A percentile compares a stretch with the other conserved stretches of the same genome.
Conservation (phyloP, 2,113 vertebrate species). For the Hemiscyllium ocellatum region DNA sequence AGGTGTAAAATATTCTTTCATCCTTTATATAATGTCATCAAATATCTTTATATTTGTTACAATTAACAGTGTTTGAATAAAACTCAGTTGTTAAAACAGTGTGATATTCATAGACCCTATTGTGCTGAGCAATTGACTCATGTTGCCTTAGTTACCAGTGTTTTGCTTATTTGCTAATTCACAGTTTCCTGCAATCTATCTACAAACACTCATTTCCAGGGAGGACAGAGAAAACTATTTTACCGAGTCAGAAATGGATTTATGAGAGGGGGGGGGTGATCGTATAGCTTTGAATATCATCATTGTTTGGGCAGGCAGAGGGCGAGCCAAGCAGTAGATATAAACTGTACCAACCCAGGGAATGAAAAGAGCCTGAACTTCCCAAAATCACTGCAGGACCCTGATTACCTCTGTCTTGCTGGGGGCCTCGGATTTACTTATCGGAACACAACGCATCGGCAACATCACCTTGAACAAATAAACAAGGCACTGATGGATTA, state of each 20-base stretch:
- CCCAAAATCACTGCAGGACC: neutral
- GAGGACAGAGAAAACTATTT: neutral
- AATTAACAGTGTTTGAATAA: neutral
- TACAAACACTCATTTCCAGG: neutral
- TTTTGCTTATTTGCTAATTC: neutral
- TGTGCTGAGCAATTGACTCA: neutral
- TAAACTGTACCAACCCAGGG: neutral
- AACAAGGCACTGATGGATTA: neutral
- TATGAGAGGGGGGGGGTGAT: neutral
- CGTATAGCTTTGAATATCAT: neutral
- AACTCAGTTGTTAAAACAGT: neutral
- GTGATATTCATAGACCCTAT: neutral
- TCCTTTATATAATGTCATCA: neutral
- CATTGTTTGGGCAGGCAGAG: neutral
- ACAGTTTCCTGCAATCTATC: neutral
- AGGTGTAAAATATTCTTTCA: no score
- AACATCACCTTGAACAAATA: neutral
- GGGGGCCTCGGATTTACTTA: no score
- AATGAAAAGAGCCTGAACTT: neutral
- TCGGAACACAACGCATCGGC: neutral
- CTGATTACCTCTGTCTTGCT: neutral
- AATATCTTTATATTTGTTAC: neutral
- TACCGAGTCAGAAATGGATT: neutral
- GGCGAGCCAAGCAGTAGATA: neutral
- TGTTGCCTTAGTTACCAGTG: neutral